These are phyloP conservation scores for Porites lobata DNA, from an alignment of 92 coral and sea anemone species.

Conservation along the genomic window DNA sequence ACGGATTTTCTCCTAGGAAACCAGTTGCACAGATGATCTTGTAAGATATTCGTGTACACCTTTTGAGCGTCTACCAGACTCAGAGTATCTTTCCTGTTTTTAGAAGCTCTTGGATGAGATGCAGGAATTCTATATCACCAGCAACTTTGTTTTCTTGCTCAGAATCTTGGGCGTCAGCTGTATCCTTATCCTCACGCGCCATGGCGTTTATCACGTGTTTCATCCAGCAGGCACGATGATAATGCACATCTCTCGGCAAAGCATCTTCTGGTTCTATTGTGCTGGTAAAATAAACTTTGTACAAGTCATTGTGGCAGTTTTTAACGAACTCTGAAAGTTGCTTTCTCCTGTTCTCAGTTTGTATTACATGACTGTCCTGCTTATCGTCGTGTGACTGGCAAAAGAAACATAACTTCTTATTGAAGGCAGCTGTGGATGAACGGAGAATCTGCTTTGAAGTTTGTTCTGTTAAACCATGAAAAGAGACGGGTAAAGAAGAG, in stretches of 20 bases:
- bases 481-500: not conserved
- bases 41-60: slow-evolving; percentile 37
- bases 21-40: slow-evolving; percentile 47
- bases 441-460: slow-evolving; percentile 42
- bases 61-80: slow-evolving; percentile 61
- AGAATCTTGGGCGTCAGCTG: not conserved
- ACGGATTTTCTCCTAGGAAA: slow-evolving; percentile 51
- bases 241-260: slow-evolving; percentile 63
- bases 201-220: slow-evolving; percentile 41
- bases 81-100: slow-evolving; percentile 37
- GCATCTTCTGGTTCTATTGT: slow-evolving; percentile 67
- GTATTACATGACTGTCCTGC: slow-evolving; percentile 51
- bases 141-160: slow-evolving; percentile 42
- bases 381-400: slow-evolving; percentile 53
- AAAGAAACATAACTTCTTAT: slow-evolving; percentile 51
- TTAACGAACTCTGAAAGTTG: slow-evolving; percentile 61
- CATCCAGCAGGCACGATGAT: slow-evolving; percentile 53
- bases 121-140: slow-evolving; percentile 47
- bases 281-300: slow-evolving; percentile 58
- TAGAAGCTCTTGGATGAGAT: slow-evolving; percentile 36
- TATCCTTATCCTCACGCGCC: not conserved
- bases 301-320: slow-evolving; percentile 61
- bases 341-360: slow-evolving; percentile 54
- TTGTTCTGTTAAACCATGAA: not conserved
- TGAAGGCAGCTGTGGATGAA: slow-evolving; percentile 45